These are phyloP conservation scores for Drosophila sordidapex DNA, from an alignment of 2,888 invertebrate species.

Conservation along the genomic window DNA sequence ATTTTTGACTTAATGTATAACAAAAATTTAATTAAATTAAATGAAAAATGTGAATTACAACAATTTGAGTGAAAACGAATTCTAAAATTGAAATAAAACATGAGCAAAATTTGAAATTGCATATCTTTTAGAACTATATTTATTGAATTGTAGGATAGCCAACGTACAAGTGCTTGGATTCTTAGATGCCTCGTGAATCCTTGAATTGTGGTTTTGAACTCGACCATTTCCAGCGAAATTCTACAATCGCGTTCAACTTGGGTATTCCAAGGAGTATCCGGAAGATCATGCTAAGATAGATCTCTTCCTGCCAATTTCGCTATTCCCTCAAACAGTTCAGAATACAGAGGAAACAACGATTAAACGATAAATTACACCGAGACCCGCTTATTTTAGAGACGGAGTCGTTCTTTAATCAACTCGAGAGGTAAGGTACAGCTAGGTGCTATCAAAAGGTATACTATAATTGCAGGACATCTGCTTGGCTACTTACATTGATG, in stretches of 20 bases:
- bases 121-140: background rate
- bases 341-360: background rate
- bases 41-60: constrained; percentile 6
- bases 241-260: background rate
- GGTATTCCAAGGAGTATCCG: background rate
- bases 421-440: background rate
- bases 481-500: background rate
- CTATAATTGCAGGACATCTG: background rate
- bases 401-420: background rate
- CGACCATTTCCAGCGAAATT: background rate
- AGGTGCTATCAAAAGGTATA: background rate
- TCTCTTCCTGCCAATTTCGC: background rate
- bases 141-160: background rate
- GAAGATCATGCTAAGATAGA: background rate
- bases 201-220: background rate
- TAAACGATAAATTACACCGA: background rate
- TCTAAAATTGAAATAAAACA: constrained; percentile 8
- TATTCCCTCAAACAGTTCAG: background rate
- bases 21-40: constrained; percentile 4
- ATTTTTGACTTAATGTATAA: background rate
- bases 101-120: constrained; percentile 1
- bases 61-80: constrained; percentile 8
- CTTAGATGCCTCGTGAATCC: background rate
- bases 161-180: background rate
- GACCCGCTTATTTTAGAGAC: background rate